These are phyloP conservation scores for Drosophila antonietae DNA, from an alignment of 2,888 invertebrate genomes.

Conservation along the genomic window DNA sequence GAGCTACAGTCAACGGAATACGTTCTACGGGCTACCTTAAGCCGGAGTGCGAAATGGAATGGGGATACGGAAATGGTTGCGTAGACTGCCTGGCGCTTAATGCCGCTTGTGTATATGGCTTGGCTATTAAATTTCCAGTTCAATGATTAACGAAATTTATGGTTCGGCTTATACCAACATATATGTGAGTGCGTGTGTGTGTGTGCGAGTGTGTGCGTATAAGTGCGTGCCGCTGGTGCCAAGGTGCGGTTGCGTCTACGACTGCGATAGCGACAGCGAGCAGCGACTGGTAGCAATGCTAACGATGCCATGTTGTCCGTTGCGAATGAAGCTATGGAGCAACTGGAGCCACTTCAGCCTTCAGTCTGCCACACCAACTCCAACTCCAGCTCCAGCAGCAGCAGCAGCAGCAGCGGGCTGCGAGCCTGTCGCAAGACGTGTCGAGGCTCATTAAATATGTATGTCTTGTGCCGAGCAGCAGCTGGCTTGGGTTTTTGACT, in stretches of 20 bases:
- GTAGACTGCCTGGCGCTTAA: conserved; percentile 57
- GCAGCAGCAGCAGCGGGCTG: conserved; percentile 2
- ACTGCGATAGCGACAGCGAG: conserved; percentile 9
- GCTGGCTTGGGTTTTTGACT: conserved; percentile 26
- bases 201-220: conserved; percentile 37
- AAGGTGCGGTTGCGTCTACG: conserved; percentile 54
- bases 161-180: conserved; percentile 67
- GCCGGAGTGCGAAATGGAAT: conserved; percentile 1
- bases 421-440: conserved; percentile 65
- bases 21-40: conserved; percentile 7
- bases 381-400: neutral
- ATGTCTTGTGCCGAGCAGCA: conserved; percentile 77
- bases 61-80: neutral
- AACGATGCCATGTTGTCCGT: conserved; percentile 45
- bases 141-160: conserved; percentile 79
- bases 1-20: neutral
- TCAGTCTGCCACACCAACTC: conserved; percentile 2
- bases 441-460: conserved; percentile 78
- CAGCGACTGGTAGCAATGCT: conserved; percentile 22
- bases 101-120: conserved; percentile 58
- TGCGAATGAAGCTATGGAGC: conserved; percentile 34
- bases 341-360: conserved; percentile 33
- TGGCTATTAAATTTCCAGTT: conserved; percentile 78
- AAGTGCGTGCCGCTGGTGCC: conserved; percentile 65
- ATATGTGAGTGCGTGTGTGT: conserved; percentile 15